A percentile compares a stretch with the other conserved stretches of the same genome.
phyloP scores from a whole-genome alignment of 35 echinoderm and acorn worm species.

The Chiridota heheva region DNA sequence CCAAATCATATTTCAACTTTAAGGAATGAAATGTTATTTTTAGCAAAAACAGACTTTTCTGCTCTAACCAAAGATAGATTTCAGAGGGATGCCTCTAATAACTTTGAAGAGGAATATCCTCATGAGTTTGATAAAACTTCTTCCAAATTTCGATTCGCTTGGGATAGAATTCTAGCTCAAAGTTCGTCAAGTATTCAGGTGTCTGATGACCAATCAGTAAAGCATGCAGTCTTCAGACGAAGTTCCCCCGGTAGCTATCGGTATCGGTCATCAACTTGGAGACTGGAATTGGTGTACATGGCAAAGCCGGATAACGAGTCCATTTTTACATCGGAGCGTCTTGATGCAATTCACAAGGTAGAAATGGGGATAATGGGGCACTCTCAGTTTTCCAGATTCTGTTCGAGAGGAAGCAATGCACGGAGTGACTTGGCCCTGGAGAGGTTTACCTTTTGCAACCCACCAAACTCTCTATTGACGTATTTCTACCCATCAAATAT shows the following conservation, averaged over 20 bases:
- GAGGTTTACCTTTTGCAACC: conserved; percentile 44
- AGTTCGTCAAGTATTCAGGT: neutral
- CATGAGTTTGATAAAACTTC: neutral
- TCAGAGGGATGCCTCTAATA: neutral
- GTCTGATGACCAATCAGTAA: neutral
- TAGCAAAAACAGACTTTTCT: conserved; percentile 36
- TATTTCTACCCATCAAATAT: conserved; percentile 78
- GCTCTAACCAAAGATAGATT: neutral
- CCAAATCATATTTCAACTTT: conserved; percentile 75
- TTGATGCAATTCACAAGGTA: conserved; percentile 69
- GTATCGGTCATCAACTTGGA: conserved; percentile 29
- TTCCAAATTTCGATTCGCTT: neutral
- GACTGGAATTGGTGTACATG: conserved; percentile 70
- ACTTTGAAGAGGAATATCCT: too few relatives aligned
- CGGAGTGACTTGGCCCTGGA: conserved; percentile 46
- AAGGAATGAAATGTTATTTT: conserved; percentile 41
- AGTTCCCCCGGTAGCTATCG: neutral
- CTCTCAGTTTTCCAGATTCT: conserved; percentile 55
- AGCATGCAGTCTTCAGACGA: neutral
- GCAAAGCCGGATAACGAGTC: conserved; percentile 56
- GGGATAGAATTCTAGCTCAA: neutral
- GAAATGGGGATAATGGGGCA: conserved; percentile 84
- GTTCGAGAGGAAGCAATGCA: conserved; percentile 19
- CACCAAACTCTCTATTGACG: conserved; percentile 82
- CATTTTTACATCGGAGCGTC: conserved; percentile 75